Percentiles rank a stretch among this genome's conserved stretches.
Evolutionary conservation across 2,113 vertebrate genomes (phyloP).

Genomic region (Amblyopsis rosae): DNA sequence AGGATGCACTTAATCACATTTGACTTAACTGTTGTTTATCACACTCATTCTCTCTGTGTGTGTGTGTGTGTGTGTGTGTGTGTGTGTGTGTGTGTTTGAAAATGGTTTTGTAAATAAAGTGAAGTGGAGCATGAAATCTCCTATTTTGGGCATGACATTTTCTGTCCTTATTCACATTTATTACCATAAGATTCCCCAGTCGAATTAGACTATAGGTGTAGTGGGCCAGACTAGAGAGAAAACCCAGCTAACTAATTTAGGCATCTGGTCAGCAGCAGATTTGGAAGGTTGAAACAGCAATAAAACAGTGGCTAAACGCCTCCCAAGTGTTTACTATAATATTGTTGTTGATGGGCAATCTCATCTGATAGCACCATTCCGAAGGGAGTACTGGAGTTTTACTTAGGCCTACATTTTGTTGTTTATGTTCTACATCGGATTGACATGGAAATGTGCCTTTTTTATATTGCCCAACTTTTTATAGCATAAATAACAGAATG

Average conservation of each 20-base stretch:
- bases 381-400: too few species aligned
- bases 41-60: too few species aligned
- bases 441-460: too few species aligned
- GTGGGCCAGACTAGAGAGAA: constrained; percentile 2
- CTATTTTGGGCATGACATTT: neutral
- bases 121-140: constrained; percentile 3
- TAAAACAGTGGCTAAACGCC: constrained; percentile 21
- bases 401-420: too few species aligned
- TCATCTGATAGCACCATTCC: too few species aligned
- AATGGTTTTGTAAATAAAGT: constrained; percentile 4
- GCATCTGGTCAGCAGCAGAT: constrained; percentile 20
- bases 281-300: constrained; percentile 5
- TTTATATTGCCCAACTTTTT: neutral
- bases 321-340: too few species aligned
- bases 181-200: neutral
- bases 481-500: constrained; percentile 13
- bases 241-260: constrained; percentile 23
- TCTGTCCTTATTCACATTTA: neutral
- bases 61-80: too few species aligned
- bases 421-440: too few species aligned
- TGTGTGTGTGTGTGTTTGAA: too few species aligned
- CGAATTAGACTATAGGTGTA: neutral
- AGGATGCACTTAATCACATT: too few species aligned
- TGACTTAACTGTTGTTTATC: too few species aligned
- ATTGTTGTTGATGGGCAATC: too few species aligned